phyloP scores from a whole-genome alignment of 2,113 vertebrate species.

The Rostratula benghalensis region DNA sequence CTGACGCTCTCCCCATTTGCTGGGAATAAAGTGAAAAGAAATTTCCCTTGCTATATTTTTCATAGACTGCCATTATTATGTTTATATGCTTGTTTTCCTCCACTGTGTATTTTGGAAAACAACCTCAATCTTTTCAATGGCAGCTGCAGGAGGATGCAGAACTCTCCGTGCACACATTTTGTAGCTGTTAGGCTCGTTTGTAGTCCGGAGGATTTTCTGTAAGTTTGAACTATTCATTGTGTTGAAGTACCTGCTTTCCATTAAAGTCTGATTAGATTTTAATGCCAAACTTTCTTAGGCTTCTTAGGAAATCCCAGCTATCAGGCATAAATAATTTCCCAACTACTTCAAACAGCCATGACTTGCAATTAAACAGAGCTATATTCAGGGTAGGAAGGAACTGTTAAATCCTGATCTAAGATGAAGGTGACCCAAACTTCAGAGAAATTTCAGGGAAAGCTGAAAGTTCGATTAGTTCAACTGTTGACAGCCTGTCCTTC shows the following conservation, averaged over 20 bases:
- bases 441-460: neutral
- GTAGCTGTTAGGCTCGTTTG: constrained; percentile 33
- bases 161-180: neutral
- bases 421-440: constrained; percentile 40
- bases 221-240: constrained; percentile 47
- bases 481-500: neutral
- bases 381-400: neutral
- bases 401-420: constrained; percentile 25
- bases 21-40: constrained; percentile 27
- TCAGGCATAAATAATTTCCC: constrained; percentile 58
- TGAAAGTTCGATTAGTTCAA: neutral
- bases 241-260: constrained; percentile 49
- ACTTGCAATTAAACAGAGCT: constrained; percentile 36
- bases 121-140: constrained; percentile 56
- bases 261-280: constrained; percentile 63
- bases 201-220: constrained; percentile 10
- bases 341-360: neutral
- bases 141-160: constrained; percentile 34
- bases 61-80: constrained; percentile 48
- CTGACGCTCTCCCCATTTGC: constrained; percentile 3
- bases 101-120: constrained; percentile 53
- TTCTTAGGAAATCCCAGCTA: constrained; percentile 48
- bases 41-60: constrained; percentile 46
- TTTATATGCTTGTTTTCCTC: constrained; percentile 61
- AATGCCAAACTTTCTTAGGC: constrained; percentile 14